These are phyloP conservation scores for Merops nubicus DNA, from an alignment of 2,113 vertebrate species.

Conservation along the genomic window DNA sequence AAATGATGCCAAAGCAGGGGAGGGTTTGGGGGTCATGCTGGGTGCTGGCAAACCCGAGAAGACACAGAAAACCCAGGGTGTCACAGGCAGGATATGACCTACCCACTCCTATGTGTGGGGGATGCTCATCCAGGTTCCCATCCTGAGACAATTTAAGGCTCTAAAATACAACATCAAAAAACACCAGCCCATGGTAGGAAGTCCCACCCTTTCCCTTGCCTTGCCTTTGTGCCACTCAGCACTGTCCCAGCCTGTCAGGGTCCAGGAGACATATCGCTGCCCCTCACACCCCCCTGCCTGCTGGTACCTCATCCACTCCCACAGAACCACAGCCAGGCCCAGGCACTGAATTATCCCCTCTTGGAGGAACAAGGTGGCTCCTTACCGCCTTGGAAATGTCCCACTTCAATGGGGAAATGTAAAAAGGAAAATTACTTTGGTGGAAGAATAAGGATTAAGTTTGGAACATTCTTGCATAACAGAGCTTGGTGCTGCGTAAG, in stretches of 20 bases:
- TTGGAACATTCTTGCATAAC: not conserved
- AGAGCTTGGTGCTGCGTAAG: not conserved
- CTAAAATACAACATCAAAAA: not conserved
- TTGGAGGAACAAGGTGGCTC: not conserved
- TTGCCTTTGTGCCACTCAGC: not conserved
- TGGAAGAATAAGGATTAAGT: not conserved
- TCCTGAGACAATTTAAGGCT: not conserved
- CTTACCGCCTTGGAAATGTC: not conserved
- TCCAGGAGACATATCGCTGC: not conserved
- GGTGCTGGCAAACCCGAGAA: not conserved
- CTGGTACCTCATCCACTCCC: not conserved
- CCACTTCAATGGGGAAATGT: not conserved
- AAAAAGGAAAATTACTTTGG: not conserved
- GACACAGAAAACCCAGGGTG: not conserved
- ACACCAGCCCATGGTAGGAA: not conserved
- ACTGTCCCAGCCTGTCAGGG: not conserved
- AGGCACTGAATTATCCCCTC: not conserved
- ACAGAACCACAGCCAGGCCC: accelerated
- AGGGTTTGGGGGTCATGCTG: not conserved
- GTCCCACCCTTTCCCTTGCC: not conserved
- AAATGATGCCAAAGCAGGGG: not conserved
- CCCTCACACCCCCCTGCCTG: not conserved
- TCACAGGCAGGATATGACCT: not conserved
- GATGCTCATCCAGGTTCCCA: not conserved
- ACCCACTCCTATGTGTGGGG: not conserved